Conservation (phyloP, 2,888 invertebrate genomes). For the Alloplasta piceator region DNA sequence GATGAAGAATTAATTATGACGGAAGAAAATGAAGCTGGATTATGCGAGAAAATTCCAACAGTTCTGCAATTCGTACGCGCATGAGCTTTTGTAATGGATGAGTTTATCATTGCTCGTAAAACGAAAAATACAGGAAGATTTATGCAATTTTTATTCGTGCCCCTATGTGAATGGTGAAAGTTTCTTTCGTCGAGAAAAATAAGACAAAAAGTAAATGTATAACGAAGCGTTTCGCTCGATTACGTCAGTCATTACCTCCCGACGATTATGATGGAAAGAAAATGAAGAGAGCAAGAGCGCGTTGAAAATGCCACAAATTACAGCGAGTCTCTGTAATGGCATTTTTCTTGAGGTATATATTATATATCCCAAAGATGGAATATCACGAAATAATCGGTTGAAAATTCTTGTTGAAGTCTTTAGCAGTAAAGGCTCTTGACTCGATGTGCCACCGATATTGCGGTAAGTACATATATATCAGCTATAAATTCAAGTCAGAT, state of each 20-base stretch:
- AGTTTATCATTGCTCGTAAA: background rate
- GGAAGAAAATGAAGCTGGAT: no score
- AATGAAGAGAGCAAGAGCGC: constrained; percentile 8
- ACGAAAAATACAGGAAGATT: constrained; percentile 27
- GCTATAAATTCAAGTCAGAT: no score
- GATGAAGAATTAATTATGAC: no score
- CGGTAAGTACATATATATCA: no score
- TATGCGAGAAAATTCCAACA: no score
- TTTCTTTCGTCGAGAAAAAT: background rate
- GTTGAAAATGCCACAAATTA: constrained; percentile 55
- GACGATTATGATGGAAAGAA: constrained; percentile 44
- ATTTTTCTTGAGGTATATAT: constrained; percentile 7
- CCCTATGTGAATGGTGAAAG: constrained; percentile 56
- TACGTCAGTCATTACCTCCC: constrained; percentile 51
- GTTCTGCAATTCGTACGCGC: no score
- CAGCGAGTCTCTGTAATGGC: constrained; percentile 36
- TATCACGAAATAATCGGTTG: constrained; percentile 35
- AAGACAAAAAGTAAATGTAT: constrained; percentile 41
- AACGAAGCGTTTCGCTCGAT: constrained; percentile 62
- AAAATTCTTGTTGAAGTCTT: constrained; percentile 9
- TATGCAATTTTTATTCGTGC: constrained; percentile 52
- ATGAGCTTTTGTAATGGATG: no score
- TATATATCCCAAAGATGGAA: background rate
- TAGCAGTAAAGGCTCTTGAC: constrained; percentile 18
- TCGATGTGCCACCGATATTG: background rate